Evolutionary conservation across 1,140 invertebrate species (phyloP).

Genomic region (Pteromalus puparum): DNA sequence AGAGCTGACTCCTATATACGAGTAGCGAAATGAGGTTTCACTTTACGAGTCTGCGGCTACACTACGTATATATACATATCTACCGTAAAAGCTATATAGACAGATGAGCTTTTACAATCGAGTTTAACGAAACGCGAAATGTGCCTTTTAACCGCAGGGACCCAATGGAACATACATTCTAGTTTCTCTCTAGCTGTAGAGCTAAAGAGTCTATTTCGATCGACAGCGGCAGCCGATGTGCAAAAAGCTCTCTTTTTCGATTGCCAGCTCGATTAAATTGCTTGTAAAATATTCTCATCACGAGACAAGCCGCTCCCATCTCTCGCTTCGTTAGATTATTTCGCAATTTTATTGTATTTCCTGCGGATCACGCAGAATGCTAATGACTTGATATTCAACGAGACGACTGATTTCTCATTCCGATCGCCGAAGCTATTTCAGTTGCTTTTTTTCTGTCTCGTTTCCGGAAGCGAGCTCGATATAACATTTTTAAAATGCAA

Average conservation of each 20-base stretch:
- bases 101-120: constrained; percentile 18
- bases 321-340: too few relatives aligned
- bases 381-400: too few relatives aligned
- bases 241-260: neutral
- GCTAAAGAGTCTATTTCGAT: neutral
- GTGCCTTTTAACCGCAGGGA: neutral
- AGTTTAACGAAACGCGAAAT: constrained; percentile 23
- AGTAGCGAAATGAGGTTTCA: constrained; percentile 5
- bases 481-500: too few relatives aligned
- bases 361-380: too few relatives aligned
- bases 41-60: constrained; percentile 9
- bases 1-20: neutral
- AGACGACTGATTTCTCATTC: neutral
- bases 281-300: neutral
- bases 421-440: neutral
- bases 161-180: neutral
- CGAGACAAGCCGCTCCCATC: neutral
- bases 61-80: neutral
- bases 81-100: too few relatives aligned
- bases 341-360: too few relatives aligned
- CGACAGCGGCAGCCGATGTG: neutral
- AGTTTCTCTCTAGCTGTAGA: too few relatives aligned
- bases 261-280: neutral
- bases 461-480: too few relatives aligned
- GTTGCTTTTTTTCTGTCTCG: neutral